Conservation (phyloP, 2,888 invertebrate genomes). For the Limnephilus marmoratus region DNA sequence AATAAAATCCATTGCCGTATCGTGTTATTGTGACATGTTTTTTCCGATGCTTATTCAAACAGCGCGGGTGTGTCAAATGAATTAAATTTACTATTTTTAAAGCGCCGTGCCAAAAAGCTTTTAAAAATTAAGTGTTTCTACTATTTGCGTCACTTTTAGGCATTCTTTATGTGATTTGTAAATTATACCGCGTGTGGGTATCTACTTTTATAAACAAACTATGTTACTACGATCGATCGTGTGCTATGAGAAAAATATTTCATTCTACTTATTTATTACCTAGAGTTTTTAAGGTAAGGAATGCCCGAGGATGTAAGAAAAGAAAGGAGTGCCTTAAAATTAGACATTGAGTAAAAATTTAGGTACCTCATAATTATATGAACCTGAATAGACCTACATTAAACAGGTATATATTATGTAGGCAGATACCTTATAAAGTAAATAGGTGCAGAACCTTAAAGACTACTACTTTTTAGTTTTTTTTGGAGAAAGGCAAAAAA, state of each 20-base stretch:
- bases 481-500: too few species aligned
- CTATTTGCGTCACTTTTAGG: not conserved
- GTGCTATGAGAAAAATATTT: not conserved
- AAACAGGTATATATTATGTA: too few species aligned
- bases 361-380: too few species aligned
- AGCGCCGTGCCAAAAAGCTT: slow-evolving; percentile 24
- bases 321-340: not conserved
- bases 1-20: not conserved
- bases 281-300: too few species aligned
- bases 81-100: not conserved
- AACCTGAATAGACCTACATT: too few species aligned
- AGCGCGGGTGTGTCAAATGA: not conserved
- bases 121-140: slow-evolving; percentile 15
- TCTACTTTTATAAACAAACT: not conserved
- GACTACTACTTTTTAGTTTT: too few species aligned
- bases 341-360: too few species aligned
- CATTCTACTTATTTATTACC: not conserved
- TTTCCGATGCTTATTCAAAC: not conserved
- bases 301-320: not conserved
- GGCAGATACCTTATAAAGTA: too few species aligned
- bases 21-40: not conserved
- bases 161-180: not conserved
- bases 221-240: not conserved
- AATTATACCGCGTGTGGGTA: not conserved
- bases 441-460: too few species aligned